Evolutionary conservation across 30 jellyfish, hydroid and myxozoan genomes (phyloP).

Genomic region (Hydractinia symbiolongicarpus): DNA sequence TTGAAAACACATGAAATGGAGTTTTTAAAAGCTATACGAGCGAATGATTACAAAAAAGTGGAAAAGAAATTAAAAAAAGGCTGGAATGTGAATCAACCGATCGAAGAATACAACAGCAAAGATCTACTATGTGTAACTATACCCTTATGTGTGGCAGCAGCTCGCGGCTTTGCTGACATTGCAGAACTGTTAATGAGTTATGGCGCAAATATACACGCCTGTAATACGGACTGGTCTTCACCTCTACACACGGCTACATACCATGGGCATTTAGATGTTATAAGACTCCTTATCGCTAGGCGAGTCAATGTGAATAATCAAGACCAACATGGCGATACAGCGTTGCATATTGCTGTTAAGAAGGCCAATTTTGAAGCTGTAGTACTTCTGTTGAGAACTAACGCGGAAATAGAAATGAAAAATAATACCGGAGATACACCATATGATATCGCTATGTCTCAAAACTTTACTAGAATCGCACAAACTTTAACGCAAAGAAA

Average conservation of each 20-base stretch:
- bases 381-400: neutral
- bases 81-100: neutral
- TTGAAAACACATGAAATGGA: slow-evolving; percentile 1
- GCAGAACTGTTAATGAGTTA: slow-evolving; percentile 18
- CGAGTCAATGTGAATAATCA: slow-evolving; percentile 21
- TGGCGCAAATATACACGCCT: slow-evolving; percentile 37
- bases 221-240: slow-evolving; percentile 29
- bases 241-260: slow-evolving; percentile 32
- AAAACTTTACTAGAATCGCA: neutral
- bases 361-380: slow-evolving; percentile 20
- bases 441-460: slow-evolving; percentile 15
- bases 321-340: slow-evolving; percentile 31
- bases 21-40: slow-evolving; percentile 32
- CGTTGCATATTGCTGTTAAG: slow-evolving; percentile 31
- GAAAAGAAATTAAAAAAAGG: slow-evolving; percentile 23
- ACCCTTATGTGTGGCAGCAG: slow-evolving; percentile 35
- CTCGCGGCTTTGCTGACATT: slow-evolving; percentile 16
- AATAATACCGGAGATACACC: slow-evolving; percentile 25
- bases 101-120: slow-evolving; percentile 3
- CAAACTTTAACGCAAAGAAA: neutral
- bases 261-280: slow-evolving; percentile 29
- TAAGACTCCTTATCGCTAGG: slow-evolving; percentile 17
- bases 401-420: slow-evolving; percentile 20
- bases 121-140: slow-evolving; percentile 4
- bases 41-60: slow-evolving; percentile 18